Conservation (phyloP, 2,113 vertebrate genomes). For the Reinhardtius hippoglossoides region DNA sequence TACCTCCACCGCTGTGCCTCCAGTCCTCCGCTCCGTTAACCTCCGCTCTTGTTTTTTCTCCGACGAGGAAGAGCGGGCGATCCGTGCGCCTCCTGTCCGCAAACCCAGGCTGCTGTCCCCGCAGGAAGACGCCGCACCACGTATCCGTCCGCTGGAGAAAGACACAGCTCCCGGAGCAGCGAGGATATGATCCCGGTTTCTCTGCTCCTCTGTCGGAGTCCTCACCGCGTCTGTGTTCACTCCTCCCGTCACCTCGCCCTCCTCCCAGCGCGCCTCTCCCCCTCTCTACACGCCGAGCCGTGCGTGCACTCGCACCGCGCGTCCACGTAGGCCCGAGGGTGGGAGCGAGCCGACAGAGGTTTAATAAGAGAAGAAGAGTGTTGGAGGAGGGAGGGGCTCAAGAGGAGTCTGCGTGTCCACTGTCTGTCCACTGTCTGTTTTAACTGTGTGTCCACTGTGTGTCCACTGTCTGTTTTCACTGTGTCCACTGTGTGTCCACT, state of each 20-base stretch:
- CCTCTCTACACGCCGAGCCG: neutral
- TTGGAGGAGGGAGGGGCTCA: constrained; percentile 16
- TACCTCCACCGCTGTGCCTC: constrained; percentile 65
- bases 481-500: too few species aligned
- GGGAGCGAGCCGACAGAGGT: constrained; percentile 14
- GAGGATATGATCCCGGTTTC: constrained; percentile 23
- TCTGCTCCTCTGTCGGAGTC: constrained; percentile 10
- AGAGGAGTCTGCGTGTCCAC: neutral
- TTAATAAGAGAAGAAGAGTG: neutral
- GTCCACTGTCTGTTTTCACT: too few species aligned
- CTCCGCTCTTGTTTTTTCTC: neutral
- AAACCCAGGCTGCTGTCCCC: constrained; percentile 18
- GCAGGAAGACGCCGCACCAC: constrained; percentile 50
- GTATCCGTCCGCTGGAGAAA: constrained; percentile 27
- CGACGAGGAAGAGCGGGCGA: constrained; percentile 48
- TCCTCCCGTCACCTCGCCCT: constrained; percentile 47
- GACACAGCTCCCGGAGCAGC: neutral
- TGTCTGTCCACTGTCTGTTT: too few species aligned
- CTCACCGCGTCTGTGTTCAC: constrained; percentile 33
- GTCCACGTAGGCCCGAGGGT: constrained; percentile 52
- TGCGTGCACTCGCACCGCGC: constrained; percentile 58
- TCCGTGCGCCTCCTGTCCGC: constrained; percentile 16
- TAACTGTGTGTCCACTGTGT: too few species aligned
- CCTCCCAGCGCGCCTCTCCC: constrained; percentile 31
- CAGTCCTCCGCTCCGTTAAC: constrained; percentile 48